Conservation (phyloP, 2,888 invertebrate genomes). For the Agrotis exclamationis region DNA sequence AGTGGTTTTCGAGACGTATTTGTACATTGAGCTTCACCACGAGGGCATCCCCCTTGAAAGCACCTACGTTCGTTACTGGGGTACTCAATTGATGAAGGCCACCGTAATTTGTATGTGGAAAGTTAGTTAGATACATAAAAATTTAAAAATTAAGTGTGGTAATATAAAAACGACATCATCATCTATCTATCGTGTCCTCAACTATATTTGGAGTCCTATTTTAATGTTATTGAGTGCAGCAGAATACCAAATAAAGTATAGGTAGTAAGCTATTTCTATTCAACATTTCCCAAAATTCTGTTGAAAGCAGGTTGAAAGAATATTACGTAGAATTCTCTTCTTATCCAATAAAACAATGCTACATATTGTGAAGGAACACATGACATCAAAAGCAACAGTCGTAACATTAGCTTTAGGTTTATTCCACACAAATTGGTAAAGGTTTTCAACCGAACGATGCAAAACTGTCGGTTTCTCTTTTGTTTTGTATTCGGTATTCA, state of each 20-base stretch:
- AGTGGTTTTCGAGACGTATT: neutral
- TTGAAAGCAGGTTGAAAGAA: neutral
- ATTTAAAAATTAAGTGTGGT: too few relatives aligned
- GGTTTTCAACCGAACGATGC: neutral
- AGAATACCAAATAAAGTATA: too few relatives aligned
- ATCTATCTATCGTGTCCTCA: neutral
- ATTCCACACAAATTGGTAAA: conserved; percentile 20
- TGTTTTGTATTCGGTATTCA: neutral
- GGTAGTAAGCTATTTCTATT: too few relatives aligned
- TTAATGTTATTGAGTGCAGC: neutral
- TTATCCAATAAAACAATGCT: neutral
- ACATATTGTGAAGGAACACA: neutral
- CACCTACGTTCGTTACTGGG: too few relatives aligned
- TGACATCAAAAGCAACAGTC: neutral
- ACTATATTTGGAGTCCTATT: neutral
- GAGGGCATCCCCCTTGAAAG: too few relatives aligned
- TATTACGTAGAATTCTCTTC: neutral
- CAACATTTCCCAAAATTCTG: neutral
- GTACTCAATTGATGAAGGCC: too few relatives aligned
- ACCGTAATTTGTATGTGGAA: too few relatives aligned
- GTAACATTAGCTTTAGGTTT: conserved; percentile 10
- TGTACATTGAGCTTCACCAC: too few relatives aligned
- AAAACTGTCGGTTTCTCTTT: conserved; percentile 2
- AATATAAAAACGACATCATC: neutral
- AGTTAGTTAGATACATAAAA: too few relatives aligned